A percentile compares a stretch with the other conserved stretches of the same genome.
phyloP scores from a whole-genome alignment of 2,888 invertebrate species.

The Drosophila pseudotakahashii region DNA sequence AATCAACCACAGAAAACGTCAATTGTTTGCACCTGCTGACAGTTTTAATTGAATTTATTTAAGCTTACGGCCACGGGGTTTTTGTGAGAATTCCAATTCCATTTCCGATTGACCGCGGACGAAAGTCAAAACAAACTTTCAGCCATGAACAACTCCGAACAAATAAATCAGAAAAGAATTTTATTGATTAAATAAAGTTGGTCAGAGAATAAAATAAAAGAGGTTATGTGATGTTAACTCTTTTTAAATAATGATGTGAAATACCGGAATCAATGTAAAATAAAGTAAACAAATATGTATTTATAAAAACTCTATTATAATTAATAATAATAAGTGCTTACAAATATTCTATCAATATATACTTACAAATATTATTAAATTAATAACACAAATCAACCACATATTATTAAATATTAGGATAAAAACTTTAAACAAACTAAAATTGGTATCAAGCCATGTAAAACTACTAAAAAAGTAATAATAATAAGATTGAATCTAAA shows the following conservation, averaged over 20 bases:
- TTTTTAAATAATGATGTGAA: neutral
- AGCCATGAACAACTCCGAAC: neutral
- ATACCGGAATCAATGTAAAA: too few relatives aligned
- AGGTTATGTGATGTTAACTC: neutral
- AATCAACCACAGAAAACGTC: slow-evolving; percentile 55
- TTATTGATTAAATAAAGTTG: neutral
- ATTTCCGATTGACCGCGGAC: slow-evolving; percentile 24
- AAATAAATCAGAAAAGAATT: neutral
- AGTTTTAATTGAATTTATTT: slow-evolving; percentile 74
- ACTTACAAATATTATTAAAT: too few relatives aligned
- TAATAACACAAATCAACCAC: too few relatives aligned
- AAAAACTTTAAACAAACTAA: too few relatives aligned
- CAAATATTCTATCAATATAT: too few relatives aligned
- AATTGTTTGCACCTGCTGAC: slow-evolving; percentile 60
- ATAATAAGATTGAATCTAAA: neutral
- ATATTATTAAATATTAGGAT: too few relatives aligned
- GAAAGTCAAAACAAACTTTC: slow-evolving; percentile 23
- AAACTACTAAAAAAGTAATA: too few relatives aligned
- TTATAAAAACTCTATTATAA: too few relatives aligned
- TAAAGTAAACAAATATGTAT: too few relatives aligned
- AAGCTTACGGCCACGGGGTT: slow-evolving; percentile 49
- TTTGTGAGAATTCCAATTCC: slow-evolving; percentile 22
- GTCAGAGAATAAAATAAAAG: neutral
- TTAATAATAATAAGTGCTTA: too few relatives aligned
- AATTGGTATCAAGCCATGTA: too few relatives aligned